phyloP scores from a whole-genome alignment of 1,140 invertebrate genomes.

The Protaetia brevitarsis region DNA sequence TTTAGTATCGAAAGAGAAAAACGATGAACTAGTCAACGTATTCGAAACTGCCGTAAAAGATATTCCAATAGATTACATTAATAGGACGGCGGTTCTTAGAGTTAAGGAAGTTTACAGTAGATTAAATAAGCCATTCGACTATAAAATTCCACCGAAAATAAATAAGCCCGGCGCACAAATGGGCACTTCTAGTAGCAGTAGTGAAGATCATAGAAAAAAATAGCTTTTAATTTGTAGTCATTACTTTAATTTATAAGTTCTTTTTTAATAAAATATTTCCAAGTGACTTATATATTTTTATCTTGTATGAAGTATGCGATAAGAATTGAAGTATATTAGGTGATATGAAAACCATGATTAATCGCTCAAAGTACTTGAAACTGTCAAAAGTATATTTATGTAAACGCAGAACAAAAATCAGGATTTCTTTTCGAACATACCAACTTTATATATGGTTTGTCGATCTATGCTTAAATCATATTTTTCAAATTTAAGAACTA shows the following conservation, averaged over 20 bases:
- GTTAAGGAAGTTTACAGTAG: constrained; percentile 54
- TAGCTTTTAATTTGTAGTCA: constrained; percentile 6
- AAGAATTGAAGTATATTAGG: no score
- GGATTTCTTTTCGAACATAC: no score
- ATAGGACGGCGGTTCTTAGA: constrained; percentile 54
- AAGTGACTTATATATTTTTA: no score
- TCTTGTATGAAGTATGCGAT: no score
- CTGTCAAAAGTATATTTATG: no score
- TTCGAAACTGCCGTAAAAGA: constrained; percentile 53
- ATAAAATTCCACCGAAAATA: constrained; percentile 49
- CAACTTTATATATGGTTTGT: no score
- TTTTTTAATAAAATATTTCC: neutral
- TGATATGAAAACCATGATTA: no score
- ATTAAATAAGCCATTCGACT: constrained; percentile 51
- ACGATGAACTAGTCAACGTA: constrained; percentile 53
- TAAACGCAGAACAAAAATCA: no score
- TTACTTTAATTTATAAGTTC: constrained; percentile 6
- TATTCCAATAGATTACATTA: constrained; percentile 56
- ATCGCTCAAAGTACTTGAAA: no score
- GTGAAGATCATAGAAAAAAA: constrained; percentile 40
- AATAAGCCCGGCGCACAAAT: constrained; percentile 14
- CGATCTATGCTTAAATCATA: no score
- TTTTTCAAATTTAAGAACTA: no score
- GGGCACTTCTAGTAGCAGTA: constrained; percentile 47
- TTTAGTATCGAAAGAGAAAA: constrained; percentile 52